Evolutionary conservation across 1,140 invertebrate species (phyloP).

Genomic region (Zaprionus taronus): DNA sequence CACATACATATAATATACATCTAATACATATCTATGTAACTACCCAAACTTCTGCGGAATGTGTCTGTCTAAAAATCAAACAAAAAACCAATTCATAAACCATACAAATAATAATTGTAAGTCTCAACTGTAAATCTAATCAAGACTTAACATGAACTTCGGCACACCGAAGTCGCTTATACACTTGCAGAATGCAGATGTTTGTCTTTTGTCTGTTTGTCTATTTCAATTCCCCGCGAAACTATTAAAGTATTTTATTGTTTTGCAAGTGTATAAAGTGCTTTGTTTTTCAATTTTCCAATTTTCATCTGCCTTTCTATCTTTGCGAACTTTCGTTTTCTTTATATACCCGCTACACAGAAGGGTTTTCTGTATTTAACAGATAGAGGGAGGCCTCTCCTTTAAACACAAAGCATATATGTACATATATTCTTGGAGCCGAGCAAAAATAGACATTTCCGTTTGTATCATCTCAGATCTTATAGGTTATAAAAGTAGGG

Average conservation of each 20-base stretch:
- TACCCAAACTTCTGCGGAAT: constrained; percentile 74
- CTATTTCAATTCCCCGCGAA: not conserved
- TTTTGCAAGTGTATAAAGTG: constrained; percentile 35
- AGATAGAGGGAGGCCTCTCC: no score
- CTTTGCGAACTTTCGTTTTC: constrained; percentile 4
- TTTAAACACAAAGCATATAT: no score
- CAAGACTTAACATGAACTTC: constrained; percentile 7
- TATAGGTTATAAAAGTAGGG: no score
- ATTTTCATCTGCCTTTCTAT: not conserved
- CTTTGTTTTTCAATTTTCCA: not conserved
- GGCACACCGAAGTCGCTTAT: constrained; percentile 19
- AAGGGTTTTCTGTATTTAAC: no score
- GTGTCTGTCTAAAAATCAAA: constrained; percentile 57
- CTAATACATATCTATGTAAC: constrained; percentile 42
- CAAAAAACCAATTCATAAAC: constrained; percentile 48
- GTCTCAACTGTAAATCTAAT: constrained; percentile 40
- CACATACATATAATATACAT: constrained; percentile 40
- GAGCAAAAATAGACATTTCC: no score
- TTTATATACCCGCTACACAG: not conserved
- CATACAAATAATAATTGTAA: constrained; percentile 68
- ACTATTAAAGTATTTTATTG: not conserved
- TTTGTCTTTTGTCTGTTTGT: not conserved
- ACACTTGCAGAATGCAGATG: constrained; percentile 20
- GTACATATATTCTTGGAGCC: no score
- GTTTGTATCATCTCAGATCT: no score